These are phyloP conservation scores for Thamnaconus septentrionalis DNA, from an alignment of 2,113 vertebrate species.

Conservation along the genomic window DNA sequence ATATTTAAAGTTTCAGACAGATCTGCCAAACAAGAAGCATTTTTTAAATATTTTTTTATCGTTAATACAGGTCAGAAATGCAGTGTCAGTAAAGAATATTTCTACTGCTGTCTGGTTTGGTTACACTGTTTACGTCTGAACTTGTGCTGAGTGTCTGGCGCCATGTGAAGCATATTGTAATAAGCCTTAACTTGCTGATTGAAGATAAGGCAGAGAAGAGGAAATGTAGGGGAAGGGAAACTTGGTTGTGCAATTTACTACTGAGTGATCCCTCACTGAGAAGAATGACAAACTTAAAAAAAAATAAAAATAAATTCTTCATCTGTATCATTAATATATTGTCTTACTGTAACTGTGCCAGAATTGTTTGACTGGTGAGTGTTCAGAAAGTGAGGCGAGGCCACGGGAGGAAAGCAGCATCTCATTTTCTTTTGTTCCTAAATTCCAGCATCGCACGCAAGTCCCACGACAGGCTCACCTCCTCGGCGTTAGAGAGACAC, in stretches of 20 bases:
- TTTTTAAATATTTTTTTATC: too few species aligned
- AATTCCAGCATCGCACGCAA: constrained; percentile 71
- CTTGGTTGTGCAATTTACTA: constrained; percentile 53
- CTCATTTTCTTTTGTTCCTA: constrained; percentile 65
- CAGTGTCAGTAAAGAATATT: constrained; percentile 4
- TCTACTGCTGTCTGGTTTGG: neutral
- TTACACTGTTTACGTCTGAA: constrained; percentile 45
- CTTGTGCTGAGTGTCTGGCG: constrained; percentile 47
- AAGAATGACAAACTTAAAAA: constrained; percentile 29
- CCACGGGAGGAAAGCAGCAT: constrained; percentile 36
- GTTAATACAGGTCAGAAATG: neutral
- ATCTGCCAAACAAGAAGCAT: too few species aligned
- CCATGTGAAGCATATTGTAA: constrained; percentile 62
- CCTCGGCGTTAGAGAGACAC: constrained; percentile 53
- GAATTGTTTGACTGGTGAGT: constrained; percentile 50
- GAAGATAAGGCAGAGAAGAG: constrained; percentile 62
- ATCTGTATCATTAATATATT: constrained; percentile 17
- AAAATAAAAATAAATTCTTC: constrained; percentile 25
- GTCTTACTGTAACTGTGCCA: constrained; percentile 40
- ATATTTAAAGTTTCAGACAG: too few species aligned
- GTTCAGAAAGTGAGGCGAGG: constrained; percentile 29
- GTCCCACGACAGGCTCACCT: constrained; percentile 65
- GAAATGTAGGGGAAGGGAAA: constrained; percentile 64
- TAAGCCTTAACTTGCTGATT: constrained; percentile 65
- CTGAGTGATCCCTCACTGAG: constrained; percentile 50